These are phyloP conservation scores for Epinotia bilunana DNA, from an alignment of 2,888 invertebrate species.

Conservation along the genomic window DNA sequence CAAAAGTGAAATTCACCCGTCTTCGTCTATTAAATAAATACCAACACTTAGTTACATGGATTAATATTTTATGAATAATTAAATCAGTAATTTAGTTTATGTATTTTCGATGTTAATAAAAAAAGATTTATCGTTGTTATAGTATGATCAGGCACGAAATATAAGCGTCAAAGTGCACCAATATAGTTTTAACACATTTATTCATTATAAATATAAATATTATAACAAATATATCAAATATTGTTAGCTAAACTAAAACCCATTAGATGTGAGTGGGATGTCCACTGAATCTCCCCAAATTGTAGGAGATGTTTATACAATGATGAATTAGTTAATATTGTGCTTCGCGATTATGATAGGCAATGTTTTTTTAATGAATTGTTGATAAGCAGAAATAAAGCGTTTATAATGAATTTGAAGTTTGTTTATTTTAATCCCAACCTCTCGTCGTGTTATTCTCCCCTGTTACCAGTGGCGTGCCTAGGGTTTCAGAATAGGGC, in stretches of 20 bases:
- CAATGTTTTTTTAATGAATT: slow-evolving; percentile 61
- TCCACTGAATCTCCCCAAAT: slow-evolving; percentile 16
- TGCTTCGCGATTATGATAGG: slow-evolving; percentile 55
- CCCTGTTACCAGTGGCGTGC: too few relatives aligned
- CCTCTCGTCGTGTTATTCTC: neutral
- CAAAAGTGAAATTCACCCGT: neutral
- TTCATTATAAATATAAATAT: too few relatives aligned
- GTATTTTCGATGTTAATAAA: neutral
- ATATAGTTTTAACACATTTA: neutral
- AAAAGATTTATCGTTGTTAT: neutral
- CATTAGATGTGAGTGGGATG: slow-evolving; percentile 21
- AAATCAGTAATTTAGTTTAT: neutral
- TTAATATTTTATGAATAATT: neutral
- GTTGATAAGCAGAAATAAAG: slow-evolving; percentile 63
- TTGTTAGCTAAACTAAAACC: slow-evolving; percentile 29
- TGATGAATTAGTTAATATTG: slow-evolving; percentile 46
- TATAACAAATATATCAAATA: neutral
- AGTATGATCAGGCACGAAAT: neutral
- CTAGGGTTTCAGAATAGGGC: too few relatives aligned
- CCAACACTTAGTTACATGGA: neutral
- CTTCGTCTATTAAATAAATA: neutral
- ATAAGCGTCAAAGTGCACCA: neutral
- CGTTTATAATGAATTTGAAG: slow-evolving; percentile 40
- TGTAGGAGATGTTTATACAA: slow-evolving; percentile 36
- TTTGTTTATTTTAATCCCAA: neutral